These are phyloP conservation scores for Petroica traversi DNA, from an alignment of 2,113 vertebrate genomes.

Conservation along the genomic window DNA sequence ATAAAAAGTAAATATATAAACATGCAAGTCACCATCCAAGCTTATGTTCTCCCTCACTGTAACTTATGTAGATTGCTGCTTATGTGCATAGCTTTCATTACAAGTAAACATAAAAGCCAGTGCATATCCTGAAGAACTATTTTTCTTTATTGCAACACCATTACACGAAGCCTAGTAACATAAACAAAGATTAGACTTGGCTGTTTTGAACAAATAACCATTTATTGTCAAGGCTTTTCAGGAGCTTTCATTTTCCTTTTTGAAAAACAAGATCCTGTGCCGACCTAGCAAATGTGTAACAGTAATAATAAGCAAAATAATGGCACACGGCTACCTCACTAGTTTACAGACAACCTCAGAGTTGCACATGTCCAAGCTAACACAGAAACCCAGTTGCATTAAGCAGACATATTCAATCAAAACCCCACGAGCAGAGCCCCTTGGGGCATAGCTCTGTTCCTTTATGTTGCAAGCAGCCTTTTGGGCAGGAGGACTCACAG, in stretches of 20 bases:
- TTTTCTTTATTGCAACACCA: conserved; percentile 60
- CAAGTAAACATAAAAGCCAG: conserved; percentile 41
- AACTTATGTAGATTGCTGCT: conserved; percentile 48
- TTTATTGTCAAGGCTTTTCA: conserved; percentile 57
- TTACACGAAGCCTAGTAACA: conserved; percentile 42
- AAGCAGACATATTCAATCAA: not conserved
- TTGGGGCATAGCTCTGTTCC: not conserved
- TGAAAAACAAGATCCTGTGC: conserved; percentile 38
- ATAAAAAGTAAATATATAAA: conserved; percentile 46
- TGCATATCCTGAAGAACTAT: not conserved
- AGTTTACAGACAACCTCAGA: not conserved
- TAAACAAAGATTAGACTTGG: conserved; percentile 62
- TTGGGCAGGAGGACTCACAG: fast-evolving
- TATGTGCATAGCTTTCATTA: conserved; percentile 53
- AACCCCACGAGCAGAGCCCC: not conserved
- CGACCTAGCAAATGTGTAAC: conserved; percentile 42
- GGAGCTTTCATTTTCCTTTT: conserved; percentile 54
- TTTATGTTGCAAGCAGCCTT: not conserved
- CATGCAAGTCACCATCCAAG: conserved; percentile 19
- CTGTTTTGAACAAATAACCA: conserved; percentile 57
- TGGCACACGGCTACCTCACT: not conserved
- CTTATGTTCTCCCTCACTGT: conserved; percentile 32
- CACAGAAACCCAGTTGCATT: not conserved
- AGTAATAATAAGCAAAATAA: conserved; percentile 50
- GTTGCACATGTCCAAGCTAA: not conserved